Conservation (phyloP, 2,888 invertebrate species). For the Lasioglossum lativentre region DNA sequence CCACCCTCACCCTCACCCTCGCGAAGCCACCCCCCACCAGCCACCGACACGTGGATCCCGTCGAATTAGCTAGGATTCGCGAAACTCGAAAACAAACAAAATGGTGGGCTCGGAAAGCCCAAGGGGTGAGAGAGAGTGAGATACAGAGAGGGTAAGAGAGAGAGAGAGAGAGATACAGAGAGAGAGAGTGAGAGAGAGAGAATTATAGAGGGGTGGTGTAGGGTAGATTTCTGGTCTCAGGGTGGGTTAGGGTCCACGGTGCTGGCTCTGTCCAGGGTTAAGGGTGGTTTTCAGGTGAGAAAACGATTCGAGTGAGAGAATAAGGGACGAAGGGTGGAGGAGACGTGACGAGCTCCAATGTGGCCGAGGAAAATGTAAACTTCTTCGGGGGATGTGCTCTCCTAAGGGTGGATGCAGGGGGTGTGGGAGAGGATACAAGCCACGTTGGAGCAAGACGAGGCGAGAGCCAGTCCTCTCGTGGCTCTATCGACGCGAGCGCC, state of each 20-base stretch:
- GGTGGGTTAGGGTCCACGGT: background rate
- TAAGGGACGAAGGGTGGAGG: background rate
- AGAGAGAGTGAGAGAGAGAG: background rate
- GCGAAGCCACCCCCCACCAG: background rate
- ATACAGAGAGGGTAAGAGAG: background rate
- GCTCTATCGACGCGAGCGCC: slow-evolving; percentile 85
- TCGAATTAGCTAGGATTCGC: background rate
- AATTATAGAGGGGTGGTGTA: background rate
- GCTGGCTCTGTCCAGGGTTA: background rate
- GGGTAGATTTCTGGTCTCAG: background rate
- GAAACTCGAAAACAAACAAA: slow-evolving; percentile 6
- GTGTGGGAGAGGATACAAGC: slow-evolving; percentile 38
- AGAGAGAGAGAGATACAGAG: too few relatives aligned
- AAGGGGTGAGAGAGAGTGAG: background rate
- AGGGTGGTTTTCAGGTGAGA: background rate
- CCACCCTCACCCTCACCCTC: background rate
- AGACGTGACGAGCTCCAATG: slow-evolving; percentile 30
- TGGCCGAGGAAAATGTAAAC: slow-evolving; percentile 56
- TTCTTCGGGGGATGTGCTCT: slow-evolving; percentile 39
- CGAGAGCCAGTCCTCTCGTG: slow-evolving; percentile 73
- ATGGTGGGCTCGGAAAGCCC: background rate
- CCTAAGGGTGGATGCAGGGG: slow-evolving; percentile 22
- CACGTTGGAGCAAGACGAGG: slow-evolving; percentile 51
- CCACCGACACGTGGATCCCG: slow-evolving; percentile 3
- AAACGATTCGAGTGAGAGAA: background rate